A percentile compares a stretch with the other conserved stretches of the same genome.
Conservation (phyloP, 92 coral and sea anemone species). For the Metridium senile region DNA sequence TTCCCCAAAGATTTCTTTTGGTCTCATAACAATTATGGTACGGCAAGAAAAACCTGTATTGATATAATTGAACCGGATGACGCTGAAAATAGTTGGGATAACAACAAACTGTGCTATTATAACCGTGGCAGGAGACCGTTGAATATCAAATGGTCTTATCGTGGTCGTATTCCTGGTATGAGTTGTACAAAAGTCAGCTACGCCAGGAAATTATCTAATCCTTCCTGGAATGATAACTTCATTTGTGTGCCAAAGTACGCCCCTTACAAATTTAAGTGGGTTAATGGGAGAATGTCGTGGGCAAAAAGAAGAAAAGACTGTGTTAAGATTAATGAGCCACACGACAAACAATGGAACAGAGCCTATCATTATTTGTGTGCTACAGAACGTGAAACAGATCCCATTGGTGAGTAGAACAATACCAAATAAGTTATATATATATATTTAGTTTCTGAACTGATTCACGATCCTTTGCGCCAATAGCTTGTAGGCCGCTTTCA, state of each 20-base stretch:
- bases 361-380: slow-evolving; percentile 67
- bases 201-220: slow-evolving; percentile 24
- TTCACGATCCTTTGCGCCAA: neutral
- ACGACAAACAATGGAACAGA: slow-evolving; percentile 60
- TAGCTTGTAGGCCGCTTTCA: neutral
- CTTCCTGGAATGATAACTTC: slow-evolving; percentile 60
- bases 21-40: slow-evolving; percentile 54
- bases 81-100: slow-evolving; percentile 36
- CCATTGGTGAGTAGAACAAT: slow-evolving; percentile 51
- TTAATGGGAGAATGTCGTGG: slow-evolving; percentile 47
- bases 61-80: slow-evolving; percentile 53
- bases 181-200: slow-evolving; percentile 53
- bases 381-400: slow-evolving; percentile 43
- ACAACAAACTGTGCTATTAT: slow-evolving; percentile 73
- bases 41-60: slow-evolving; percentile 48
- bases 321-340: slow-evolving; percentile 63
- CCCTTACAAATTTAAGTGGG: slow-evolving; percentile 71
- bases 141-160: slow-evolving; percentile 52
- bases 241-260: slow-evolving; percentile 68
- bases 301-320: slow-evolving; percentile 42
- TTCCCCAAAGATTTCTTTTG: slow-evolving; percentile 88
- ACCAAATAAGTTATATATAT: neutral
- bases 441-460: neutral
- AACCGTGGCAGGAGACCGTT: slow-evolving; percentile 60
- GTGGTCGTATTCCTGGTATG: slow-evolving; percentile 55